Evolutionary conservation across 2,113 vertebrate genomes (phyloP).

Genomic region (Manacus vitellinus): DNA sequence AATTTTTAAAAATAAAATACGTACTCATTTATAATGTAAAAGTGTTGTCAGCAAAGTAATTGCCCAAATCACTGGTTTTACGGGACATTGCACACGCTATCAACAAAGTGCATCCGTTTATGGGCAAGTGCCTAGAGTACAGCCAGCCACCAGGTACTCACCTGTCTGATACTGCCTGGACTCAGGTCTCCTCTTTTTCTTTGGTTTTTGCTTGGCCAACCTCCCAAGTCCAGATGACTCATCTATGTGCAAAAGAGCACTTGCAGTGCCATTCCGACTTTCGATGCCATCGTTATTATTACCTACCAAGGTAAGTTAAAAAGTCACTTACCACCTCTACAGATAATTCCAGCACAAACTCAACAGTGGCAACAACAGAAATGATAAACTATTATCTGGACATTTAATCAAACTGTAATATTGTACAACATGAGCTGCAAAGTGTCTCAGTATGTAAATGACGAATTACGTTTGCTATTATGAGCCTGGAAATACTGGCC

Average conservation of each 20-base stretch:
- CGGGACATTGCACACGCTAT: not conserved
- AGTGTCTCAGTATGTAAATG: not conserved
- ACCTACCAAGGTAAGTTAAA: constrained; percentile 72
- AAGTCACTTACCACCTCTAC: constrained; percentile 49
- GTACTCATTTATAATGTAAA: not conserved
- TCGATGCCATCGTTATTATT: constrained; percentile 90
- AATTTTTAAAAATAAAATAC: not conserved
- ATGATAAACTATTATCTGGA: not conserved
- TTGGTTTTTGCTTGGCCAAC: constrained; percentile 89
- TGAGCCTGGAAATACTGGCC: not conserved
- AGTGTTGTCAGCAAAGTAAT: not conserved
- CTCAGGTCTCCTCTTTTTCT: constrained; percentile 90
- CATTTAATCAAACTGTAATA: not conserved
- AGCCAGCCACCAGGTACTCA: constrained; percentile 54
- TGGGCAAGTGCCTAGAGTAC: not conserved
- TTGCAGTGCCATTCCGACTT: constrained; percentile 93
- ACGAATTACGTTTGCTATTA: not conserved
- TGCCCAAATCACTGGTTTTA: not conserved
- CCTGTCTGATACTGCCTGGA: constrained; percentile 98
- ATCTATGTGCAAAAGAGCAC: constrained; percentile 94
- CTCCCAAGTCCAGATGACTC: constrained; percentile 89
- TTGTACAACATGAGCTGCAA: not conserved
- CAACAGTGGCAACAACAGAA: not conserved
- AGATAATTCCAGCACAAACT: not conserved
- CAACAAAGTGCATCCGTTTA: not conserved